Conservation (phyloP, 2,888 invertebrate species). For the Drosophila meridiana region DNA sequence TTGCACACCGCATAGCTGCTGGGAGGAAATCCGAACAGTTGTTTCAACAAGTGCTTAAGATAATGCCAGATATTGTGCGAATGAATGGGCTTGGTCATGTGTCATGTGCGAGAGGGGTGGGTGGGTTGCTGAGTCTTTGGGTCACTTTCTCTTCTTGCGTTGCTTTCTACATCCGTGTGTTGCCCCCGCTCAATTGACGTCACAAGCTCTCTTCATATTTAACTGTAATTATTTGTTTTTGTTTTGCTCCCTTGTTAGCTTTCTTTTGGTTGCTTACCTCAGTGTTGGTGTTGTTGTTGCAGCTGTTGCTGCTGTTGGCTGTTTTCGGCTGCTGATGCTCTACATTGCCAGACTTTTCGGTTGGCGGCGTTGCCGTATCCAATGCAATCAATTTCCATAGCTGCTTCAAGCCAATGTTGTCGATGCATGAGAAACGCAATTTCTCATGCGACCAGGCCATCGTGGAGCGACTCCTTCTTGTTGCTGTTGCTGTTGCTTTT, state of each 20-base stretch:
- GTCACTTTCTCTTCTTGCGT: slow-evolving; percentile 66
- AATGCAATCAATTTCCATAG: slow-evolving; percentile 85
- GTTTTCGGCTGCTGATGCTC: slow-evolving; percentile 56
- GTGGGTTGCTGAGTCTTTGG: slow-evolving; percentile 24
- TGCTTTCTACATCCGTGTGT: slow-evolving; percentile 77
- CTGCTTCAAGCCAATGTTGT: slow-evolving; percentile 84
- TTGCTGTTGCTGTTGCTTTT: slow-evolving; percentile 43
- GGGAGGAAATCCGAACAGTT: slow-evolving; percentile 53
- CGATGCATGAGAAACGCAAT: slow-evolving; percentile 84
- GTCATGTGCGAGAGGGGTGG: background rate
- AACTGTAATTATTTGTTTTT: slow-evolving; percentile 16
- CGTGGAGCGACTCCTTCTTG: slow-evolving; percentile 62
- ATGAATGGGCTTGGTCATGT: slow-evolving; percentile 18
- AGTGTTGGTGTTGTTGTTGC: slow-evolving; percentile 63
- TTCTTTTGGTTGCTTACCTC: slow-evolving; percentile 75
- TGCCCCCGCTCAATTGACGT: slow-evolving; percentile 66
- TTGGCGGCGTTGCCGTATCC: slow-evolving; percentile 69
- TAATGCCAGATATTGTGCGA: slow-evolving; percentile 39
- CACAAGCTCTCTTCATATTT: slow-evolving; percentile 40
- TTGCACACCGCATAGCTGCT: slow-evolving; percentile 44
- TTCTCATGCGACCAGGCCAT: slow-evolving; percentile 85
- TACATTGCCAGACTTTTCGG: slow-evolving; percentile 50
- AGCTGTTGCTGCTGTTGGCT: slow-evolving; percentile 48
- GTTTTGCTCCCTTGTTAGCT: slow-evolving; percentile 38
- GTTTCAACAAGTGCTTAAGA: slow-evolving; percentile 63